phyloP scores from a whole-genome alignment of 1,140 invertebrate species.

The Musca domestica region DNA sequence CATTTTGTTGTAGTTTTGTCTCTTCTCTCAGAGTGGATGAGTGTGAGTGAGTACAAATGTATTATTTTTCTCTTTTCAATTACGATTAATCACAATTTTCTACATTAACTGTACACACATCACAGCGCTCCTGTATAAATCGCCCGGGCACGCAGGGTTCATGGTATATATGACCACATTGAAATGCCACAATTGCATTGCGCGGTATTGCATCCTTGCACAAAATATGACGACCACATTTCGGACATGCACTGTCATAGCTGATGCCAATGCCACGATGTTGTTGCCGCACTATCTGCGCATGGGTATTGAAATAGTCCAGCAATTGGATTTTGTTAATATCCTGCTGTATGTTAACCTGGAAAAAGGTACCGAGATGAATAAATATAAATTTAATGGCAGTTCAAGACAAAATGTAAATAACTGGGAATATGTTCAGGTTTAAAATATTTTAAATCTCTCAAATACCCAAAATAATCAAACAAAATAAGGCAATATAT shows the following conservation, averaged over 20 bases:
- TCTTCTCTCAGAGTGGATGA: neutral
- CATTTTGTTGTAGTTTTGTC: neutral
- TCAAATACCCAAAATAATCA: neutral
- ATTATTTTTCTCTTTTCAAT: neutral
- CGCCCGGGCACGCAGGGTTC: slow-evolving; percentile 70
- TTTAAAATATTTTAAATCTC: neutral
- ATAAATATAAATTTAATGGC: neutral
- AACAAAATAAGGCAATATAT: too few relatives aligned
- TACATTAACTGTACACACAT: slow-evolving; percentile 57
- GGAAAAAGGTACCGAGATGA: slow-evolving; percentile 25
- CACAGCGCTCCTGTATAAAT: slow-evolving; percentile 57
- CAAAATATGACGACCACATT: slow-evolving; percentile 68
- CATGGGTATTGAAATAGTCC: slow-evolving; percentile 88
- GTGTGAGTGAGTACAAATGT: neutral
- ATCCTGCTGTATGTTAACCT: slow-evolving; percentile 83
- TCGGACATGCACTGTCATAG: slow-evolving; percentile 72
- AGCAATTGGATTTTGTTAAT: slow-evolving; percentile 83
- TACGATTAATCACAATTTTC: neutral
- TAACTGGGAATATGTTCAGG: slow-evolving; percentile 6
- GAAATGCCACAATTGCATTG: slow-evolving; percentile 76
- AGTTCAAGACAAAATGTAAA: neutral
- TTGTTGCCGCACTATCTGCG: slow-evolving; percentile 74
- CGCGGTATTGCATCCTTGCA: slow-evolving; percentile 64
- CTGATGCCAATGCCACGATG: slow-evolving; percentile 71
- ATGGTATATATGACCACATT: slow-evolving; percentile 89